Evolutionary conservation across 1,140 invertebrate genomes (phyloP).

Genomic region (Neuroterus valhalla): DNA sequence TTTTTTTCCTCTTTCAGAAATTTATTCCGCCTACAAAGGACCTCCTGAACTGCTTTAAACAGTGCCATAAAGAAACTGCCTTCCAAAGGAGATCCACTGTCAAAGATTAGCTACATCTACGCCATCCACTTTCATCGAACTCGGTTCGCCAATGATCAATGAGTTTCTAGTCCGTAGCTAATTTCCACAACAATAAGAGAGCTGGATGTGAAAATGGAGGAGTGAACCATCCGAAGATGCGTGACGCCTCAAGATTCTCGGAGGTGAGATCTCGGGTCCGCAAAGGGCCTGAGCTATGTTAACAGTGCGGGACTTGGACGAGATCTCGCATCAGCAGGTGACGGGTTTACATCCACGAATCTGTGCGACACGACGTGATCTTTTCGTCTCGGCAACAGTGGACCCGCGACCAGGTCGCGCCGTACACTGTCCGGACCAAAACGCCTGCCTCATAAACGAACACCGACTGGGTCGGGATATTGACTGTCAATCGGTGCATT

Average conservation of each 20-base stretch:
- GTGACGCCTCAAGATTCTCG: not conserved
- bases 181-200: not conserved
- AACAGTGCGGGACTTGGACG: conserved; percentile 46
- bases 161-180: not conserved
- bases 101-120: not conserved
- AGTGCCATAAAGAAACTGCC: conserved; percentile 4
- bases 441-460: conserved; percentile 72
- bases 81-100: conserved; percentile 1
- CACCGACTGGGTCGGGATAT: conserved; percentile 45
- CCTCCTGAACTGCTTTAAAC: not conserved
- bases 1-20: not conserved
- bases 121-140: not conserved
- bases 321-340: conserved; percentile 43
- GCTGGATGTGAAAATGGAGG: not conserved
- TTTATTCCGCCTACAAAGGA: not conserved
- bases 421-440: conserved; percentile 75
- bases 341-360: conserved; percentile 46
- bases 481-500: conserved; percentile 77
- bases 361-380: conserved; percentile 59
- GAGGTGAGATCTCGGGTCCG: conserved; percentile 10
- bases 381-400: conserved; percentile 54
- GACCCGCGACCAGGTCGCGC: conserved; percentile 68
- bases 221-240: not conserved
- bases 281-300: conserved; percentile 55
- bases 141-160: not conserved